A percentile compares a stretch with the other conserved stretches of the same genome.
Conservation (phyloP, 2,797 vertebrate species). For the Microctenopoma steveboyesi region DNA sequence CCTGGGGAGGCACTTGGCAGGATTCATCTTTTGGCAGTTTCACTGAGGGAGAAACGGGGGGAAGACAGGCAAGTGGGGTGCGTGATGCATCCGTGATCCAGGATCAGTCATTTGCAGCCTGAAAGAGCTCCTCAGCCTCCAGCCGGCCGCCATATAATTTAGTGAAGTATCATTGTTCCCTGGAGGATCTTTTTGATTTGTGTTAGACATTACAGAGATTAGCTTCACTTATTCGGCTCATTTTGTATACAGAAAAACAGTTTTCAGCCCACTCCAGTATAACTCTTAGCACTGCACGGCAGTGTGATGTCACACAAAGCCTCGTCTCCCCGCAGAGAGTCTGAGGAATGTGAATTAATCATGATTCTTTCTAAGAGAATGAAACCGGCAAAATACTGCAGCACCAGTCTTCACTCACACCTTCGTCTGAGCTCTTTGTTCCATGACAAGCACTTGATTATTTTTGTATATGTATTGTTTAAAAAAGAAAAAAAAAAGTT, state of each 20-base stretch:
- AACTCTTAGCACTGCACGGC: not conserved
- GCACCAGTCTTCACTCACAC: not conserved
- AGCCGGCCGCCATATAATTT: slow-evolving; percentile 42
- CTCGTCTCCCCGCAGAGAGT: not conserved
- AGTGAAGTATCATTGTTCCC: slow-evolving; percentile 51
- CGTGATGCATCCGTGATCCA: slow-evolving; percentile 61
- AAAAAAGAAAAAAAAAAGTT: not conserved
- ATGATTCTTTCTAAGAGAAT: slow-evolving; percentile 32
- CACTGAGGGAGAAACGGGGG: slow-evolving; percentile 57
- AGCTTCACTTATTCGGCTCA: slow-evolving; percentile 6
- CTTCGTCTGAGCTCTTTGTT: not conserved
- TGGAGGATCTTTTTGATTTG: slow-evolving; percentile 36
- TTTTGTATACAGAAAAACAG: slow-evolving; percentile 1
- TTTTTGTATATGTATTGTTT: not conserved
- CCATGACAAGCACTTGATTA: not conserved
- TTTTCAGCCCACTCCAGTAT: not conserved
- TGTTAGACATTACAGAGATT: not conserved
- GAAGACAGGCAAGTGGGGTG: slow-evolving; percentile 46
- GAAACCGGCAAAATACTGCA: slow-evolving; percentile 12
- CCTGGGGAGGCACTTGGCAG: slow-evolving; percentile 80
- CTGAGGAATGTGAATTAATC: slow-evolving; percentile 22
- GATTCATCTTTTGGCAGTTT: slow-evolving; percentile 75
- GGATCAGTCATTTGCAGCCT: slow-evolving; percentile 69
- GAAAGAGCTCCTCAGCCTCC: slow-evolving; percentile 59
- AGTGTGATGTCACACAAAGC: not conserved